Percentiles rank a stretch among this genome's conserved stretches.
These are phyloP conservation scores for Cyclophora albipunctata DNA, from an alignment of 2,888 invertebrate species.

Conservation along the genomic window DNA sequence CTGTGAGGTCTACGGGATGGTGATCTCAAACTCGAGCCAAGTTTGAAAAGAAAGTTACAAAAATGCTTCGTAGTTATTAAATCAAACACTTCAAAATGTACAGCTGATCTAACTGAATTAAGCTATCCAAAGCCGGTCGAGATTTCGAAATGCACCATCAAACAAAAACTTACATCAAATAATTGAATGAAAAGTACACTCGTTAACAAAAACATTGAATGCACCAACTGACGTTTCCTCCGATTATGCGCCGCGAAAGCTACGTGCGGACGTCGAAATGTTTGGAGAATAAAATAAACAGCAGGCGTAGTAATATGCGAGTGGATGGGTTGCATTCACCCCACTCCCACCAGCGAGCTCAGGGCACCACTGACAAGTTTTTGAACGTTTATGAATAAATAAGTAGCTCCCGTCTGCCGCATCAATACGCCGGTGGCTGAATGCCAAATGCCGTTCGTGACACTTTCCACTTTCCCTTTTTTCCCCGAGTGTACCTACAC, in stretches of 20 bases:
- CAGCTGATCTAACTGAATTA: no score
- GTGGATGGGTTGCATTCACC: constrained; percentile 21
- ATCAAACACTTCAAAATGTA: no score
- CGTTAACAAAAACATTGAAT: background rate
- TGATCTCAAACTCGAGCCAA: no score
- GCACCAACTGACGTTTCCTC: constrained; percentile 5
- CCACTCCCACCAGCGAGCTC: constrained; percentile 5
- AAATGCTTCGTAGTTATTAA: no score
- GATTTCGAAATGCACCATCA: no score
- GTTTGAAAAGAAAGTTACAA: no score
- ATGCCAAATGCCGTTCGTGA: constrained; percentile 68
- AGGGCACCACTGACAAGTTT: constrained; percentile 51
- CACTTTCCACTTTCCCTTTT: constrained; percentile 65
- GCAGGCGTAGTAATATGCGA: constrained; percentile 38
- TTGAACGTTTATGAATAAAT: constrained; percentile 73
- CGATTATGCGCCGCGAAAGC: constrained; percentile 28
- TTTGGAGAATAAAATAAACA: constrained; percentile 47
- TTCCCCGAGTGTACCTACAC: constrained; percentile 29
- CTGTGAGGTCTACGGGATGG: no score
- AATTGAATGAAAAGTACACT: background rate
- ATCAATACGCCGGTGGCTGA: constrained; percentile 65
- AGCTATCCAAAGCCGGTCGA: no score
- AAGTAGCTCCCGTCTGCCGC: constrained; percentile 62
- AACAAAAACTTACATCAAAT: background rate
- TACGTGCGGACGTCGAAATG: constrained; percentile 25